phyloP scores from a whole-genome alignment of 2,113 vertebrate genomes.

The Stigmatopora nigra region DNA sequence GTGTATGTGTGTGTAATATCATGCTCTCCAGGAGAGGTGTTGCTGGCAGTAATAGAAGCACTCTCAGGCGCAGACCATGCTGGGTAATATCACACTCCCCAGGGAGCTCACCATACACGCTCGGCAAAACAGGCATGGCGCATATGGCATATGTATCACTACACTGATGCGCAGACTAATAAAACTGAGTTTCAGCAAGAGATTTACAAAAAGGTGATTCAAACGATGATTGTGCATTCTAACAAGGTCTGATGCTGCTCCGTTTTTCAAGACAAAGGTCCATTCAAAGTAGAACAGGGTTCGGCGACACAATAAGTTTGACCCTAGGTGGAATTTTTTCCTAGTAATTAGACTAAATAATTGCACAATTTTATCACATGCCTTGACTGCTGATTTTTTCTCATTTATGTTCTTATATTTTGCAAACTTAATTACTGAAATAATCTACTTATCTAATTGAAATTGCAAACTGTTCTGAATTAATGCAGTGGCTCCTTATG shows the following conservation, averaged over 20 bases:
- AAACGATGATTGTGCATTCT: constrained; percentile 30
- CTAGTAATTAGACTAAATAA: no score
- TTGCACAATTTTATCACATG: no score
- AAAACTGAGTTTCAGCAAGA: constrained; percentile 42
- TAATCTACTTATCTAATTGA: no score
- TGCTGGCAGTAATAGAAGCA: constrained; percentile 67
- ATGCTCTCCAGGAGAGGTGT: constrained; percentile 66
- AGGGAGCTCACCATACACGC: constrained; percentile 43
- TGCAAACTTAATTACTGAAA: no score
- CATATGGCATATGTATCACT: constrained; percentile 51
- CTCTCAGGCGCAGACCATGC: constrained; percentile 60
- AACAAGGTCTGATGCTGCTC: constrained; percentile 19
- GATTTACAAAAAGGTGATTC: constrained; percentile 18
- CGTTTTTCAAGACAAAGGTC: neutral
- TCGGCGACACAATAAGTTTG: no score
- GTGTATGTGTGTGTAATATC: constrained; percentile 64
- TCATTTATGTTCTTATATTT: no score
- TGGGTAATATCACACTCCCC: constrained; percentile 68
- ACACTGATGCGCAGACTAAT: constrained; percentile 24
- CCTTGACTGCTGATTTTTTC: no score
- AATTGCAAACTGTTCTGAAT: no score
- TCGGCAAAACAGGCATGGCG: constrained; percentile 18
- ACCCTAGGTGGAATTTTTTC: no score
- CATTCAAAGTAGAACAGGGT: neutral
- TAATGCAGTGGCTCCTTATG: no score